Evolutionary conservation across 2,113 vertebrate genomes (phyloP).

Genomic region (Pelecanus crispus): DNA sequence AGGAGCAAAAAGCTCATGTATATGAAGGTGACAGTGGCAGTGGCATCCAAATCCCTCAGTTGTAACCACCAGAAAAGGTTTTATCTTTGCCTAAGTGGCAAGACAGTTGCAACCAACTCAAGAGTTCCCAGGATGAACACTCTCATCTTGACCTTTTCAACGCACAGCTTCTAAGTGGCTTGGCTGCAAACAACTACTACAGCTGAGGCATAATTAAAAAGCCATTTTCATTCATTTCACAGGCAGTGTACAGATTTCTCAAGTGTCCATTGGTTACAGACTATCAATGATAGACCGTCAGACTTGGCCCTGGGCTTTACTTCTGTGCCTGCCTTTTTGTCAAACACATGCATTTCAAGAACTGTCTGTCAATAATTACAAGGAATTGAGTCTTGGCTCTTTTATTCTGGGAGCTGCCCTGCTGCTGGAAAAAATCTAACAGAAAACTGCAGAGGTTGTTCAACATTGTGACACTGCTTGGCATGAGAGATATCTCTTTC

Average conservation of each 20-base stretch:
- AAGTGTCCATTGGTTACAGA: neutral
- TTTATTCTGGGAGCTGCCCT: conserved; percentile 12
- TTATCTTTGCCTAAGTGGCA: neutral
- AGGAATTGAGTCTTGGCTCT: neutral
- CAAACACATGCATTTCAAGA: neutral
- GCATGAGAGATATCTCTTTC: neutral
- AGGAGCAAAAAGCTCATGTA: neutral
- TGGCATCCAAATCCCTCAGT: neutral
- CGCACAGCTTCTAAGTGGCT: neutral
- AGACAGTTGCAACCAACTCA: neutral
- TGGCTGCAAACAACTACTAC: neutral
- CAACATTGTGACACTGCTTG: conserved; percentile 7
- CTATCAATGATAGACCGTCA: neutral
- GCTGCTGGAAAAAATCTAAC: conserved; percentile 36
- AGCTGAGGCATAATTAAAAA: conserved; percentile 40
- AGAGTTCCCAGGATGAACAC: neutral
- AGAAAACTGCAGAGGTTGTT: neutral
- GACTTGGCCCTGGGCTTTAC: neutral
- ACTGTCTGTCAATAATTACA: conserved; percentile 49
- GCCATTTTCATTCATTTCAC: conserved; percentile 7
- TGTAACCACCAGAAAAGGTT: neutral
- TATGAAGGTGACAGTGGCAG: neutral
- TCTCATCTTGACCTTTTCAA: neutral
- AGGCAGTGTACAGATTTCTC: neutral
- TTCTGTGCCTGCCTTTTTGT: conserved; percentile 4